A percentile compares a stretch with the other conserved stretches of the same genome.
phyloP scores from a whole-genome alignment of 2,888 invertebrate genomes.

The Leptopterna dolabrata region DNA sequence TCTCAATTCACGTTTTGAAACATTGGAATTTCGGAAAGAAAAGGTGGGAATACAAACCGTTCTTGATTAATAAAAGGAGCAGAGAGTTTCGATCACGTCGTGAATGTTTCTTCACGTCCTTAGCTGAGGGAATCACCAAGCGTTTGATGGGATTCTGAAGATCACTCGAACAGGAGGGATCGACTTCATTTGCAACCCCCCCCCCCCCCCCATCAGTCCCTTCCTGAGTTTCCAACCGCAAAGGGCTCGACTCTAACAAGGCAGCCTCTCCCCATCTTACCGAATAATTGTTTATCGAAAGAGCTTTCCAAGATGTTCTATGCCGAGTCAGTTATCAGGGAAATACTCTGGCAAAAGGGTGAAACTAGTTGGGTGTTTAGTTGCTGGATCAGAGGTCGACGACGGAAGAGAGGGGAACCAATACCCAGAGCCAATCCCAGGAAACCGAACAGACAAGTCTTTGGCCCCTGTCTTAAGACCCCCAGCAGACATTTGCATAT shows the following conservation, averaged over 20 bases:
- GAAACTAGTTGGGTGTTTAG: not conserved
- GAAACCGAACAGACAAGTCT: conserved; percentile 56
- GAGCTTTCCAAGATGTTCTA: not conserved
- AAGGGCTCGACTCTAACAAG: not conserved
- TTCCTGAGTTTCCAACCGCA: not conserved
- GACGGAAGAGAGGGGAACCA: not conserved
- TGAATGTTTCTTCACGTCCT: too few relatives aligned
- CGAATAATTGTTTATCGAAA: conserved; percentile 23
- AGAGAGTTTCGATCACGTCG: too few relatives aligned
- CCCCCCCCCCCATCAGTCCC: not conserved
- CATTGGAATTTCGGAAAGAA: too few relatives aligned
- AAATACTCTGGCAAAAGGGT: not conserved
- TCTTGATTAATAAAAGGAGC: too few relatives aligned
- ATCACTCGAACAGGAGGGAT: not conserved
- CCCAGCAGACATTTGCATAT: conserved; percentile 60
- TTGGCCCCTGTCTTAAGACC: conserved; percentile 53
- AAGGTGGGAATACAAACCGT: too few relatives aligned
- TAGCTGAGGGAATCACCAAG: too few relatives aligned
- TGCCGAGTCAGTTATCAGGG: not conserved
- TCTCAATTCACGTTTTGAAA: too few relatives aligned
- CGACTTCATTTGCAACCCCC: not conserved
- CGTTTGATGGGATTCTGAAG: not conserved
- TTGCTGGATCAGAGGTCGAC: not conserved
- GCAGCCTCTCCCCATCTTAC: not conserved
- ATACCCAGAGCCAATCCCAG: conserved; percentile 40